Conservation (phyloP, 2,888 invertebrate genomes). For the Pyrrhia umbra region DNA sequence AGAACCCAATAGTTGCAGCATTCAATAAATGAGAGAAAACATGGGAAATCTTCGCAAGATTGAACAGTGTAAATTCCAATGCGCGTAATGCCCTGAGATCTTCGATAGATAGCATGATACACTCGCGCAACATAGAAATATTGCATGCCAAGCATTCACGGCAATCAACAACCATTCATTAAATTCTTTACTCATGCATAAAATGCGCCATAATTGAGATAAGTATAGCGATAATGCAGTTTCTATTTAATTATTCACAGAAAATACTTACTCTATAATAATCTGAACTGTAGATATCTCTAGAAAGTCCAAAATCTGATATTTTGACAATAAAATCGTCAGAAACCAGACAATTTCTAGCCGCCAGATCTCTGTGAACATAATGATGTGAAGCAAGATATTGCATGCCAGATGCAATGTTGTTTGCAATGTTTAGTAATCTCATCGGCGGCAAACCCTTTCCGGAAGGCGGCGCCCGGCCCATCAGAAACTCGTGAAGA, state of each 20-base stretch:
- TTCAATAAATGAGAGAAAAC: conserved; percentile 29
- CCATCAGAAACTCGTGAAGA: conserved; percentile 98
- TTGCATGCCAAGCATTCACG: conserved; percentile 37
- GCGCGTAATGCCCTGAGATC: conserved; percentile 28
- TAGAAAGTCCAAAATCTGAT: conserved; percentile 98
- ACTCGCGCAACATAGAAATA: conserved; percentile 20
- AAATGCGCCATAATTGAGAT: conserved; percentile 14
- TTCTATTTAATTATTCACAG: not conserved
- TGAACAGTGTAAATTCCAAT: conserved; percentile 23
- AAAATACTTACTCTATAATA: conserved; percentile 93
- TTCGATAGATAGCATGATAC: conserved; percentile 21
- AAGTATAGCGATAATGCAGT: not conserved
- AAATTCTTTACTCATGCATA: conserved; percentile 45
- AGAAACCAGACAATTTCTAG: conserved; percentile 98
- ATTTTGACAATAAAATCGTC: conserved; percentile 99
- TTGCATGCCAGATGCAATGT: conserved; percentile 96
- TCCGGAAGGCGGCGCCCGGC: conserved; percentile 96
- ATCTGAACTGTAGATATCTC: conserved; percentile 98
- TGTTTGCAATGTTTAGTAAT: conserved; percentile 96
- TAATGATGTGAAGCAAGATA: conserved; percentile 97
- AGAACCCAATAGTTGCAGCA: not conserved
- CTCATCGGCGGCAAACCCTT: conserved; percentile 95
- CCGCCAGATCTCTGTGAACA: conserved; percentile 98
- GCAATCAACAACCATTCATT: conserved; percentile 59
- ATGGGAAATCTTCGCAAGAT: conserved; percentile 15